phyloP scores from a whole-genome alignment of 1,140 invertebrate genomes.

The Trichonephila inaurata region DNA sequence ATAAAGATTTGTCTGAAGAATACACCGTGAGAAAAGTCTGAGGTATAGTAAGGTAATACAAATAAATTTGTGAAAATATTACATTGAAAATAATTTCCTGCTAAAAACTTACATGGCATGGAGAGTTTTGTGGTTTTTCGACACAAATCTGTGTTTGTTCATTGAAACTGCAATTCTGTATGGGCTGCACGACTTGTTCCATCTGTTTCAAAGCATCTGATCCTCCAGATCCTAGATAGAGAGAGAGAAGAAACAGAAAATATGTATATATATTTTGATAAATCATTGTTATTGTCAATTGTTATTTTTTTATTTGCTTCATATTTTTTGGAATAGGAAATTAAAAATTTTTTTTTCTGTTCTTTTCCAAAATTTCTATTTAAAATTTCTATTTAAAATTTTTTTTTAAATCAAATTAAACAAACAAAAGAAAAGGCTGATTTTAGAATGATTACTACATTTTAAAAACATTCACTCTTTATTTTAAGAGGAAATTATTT shows the following conservation, averaged over 20 bases:
- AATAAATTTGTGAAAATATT: neutral
- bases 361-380: neutral
- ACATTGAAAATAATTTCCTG: neutral
- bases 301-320: neutral
- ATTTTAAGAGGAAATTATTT: too few species aligned
- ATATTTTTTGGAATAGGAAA: too few species aligned
- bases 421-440: too few species aligned
- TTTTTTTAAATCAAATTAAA: too few species aligned
- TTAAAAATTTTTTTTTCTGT: too few species aligned
- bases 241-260: neutral
- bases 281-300: neutral
- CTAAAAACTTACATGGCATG: slow-evolving; percentile 50
- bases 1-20: neutral
- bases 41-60: neutral
- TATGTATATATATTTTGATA: neutral
- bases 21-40: neutral
- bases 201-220: slow-evolving; percentile 50
- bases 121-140: slow-evolving; percentile 40
- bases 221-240: slow-evolving; percentile 33
- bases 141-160: slow-evolving; percentile 61
- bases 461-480: too few species aligned
- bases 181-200: slow-evolving; percentile 13
- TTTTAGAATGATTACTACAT: too few species aligned
- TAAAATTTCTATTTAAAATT: too few species aligned
- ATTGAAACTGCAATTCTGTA: neutral